Percentiles rank a stretch among this genome's conserved stretches.
phyloP scores from a whole-genome alignment of 2,797 vertebrate species.

The Kryptolebias ocellatus region DNA sequence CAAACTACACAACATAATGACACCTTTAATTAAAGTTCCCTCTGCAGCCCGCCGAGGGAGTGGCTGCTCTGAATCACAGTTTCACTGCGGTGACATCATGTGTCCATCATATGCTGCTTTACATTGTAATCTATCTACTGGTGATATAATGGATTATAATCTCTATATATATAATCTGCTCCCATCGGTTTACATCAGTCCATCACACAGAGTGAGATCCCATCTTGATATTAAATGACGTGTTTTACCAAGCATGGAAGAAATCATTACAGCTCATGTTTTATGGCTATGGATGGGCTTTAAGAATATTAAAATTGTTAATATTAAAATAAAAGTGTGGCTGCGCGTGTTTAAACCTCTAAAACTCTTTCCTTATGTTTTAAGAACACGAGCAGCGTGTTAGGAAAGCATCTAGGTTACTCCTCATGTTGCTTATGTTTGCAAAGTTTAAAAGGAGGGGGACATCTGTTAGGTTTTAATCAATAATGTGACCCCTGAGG shows the following conservation, averaged over 20 bases:
- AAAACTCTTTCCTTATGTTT: background rate
- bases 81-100: conserved; percentile 37
- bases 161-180: conserved; percentile 70
- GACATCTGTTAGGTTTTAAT: conserved; percentile 4
- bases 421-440: conserved; percentile 15
- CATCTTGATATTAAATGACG: conserved; percentile 54
- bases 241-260: conserved; percentile 16
- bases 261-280: conserved; percentile 42
- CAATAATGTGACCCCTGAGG: conserved; percentile 9
- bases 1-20: conserved; percentile 23
- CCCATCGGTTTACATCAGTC: conserved; percentile 47
- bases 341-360: background rate
- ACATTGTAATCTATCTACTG: conserved; percentile 53
- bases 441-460: background rate
- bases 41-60: conserved; percentile 23
- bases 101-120: conserved; percentile 48
- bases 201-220: conserved; percentile 50
- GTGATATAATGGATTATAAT: conserved; percentile 66
- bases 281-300: conserved; percentile 46
- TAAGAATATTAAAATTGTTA: conserved; percentile 63
- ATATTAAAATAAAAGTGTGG: too few species aligned
- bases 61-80: conserved; percentile 35
- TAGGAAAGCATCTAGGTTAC: background rate
- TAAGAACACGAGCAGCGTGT: background rate
- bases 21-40: conserved; percentile 34